A percentile compares a stretch with the other conserved stretches of the same genome.
Evolutionary conservation across 1,140 invertebrate genomes (phyloP).

Genomic region (Cotesia chilonis): DNA sequence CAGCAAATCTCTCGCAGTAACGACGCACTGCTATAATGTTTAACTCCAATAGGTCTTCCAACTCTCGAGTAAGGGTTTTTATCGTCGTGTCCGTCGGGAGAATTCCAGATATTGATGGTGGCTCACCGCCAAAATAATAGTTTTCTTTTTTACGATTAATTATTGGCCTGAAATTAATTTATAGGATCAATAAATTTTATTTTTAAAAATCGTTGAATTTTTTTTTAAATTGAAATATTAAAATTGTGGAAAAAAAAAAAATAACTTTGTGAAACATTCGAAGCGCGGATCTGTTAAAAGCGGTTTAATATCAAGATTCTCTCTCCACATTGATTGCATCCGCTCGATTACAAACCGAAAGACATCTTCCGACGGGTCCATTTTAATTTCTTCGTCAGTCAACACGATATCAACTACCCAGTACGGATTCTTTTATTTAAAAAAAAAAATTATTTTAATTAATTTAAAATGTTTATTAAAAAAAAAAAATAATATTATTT

Average conservation of each 20-base stretch:
- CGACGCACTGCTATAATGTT: slow-evolving; percentile 71
- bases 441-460: slow-evolving; percentile 19
- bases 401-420: slow-evolving; percentile 69
- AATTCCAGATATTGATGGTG: slow-evolving; percentile 72
- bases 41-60: slow-evolving; percentile 67
- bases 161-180: slow-evolving; percentile 69
- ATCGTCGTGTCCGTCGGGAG: slow-evolving; percentile 73
- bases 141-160: slow-evolving; percentile 77
- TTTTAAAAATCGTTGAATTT: too few relatives aligned
- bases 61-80: slow-evolving; percentile 63
- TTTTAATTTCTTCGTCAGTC: slow-evolving; percentile 59
- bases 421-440: slow-evolving; percentile 63
- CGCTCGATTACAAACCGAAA: slow-evolving; percentile 66
- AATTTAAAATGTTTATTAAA: too few relatives aligned
- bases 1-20: slow-evolving; percentile 75
- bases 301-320: slow-evolving; percentile 69
- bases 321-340: slow-evolving; percentile 70
- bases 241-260: slow-evolving; percentile 42
- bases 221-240: too few relatives aligned
- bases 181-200: slow-evolving; percentile 9
- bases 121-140: slow-evolving; percentile 72
- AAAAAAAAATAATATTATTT: slow-evolving; percentile 15
- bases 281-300: slow-evolving; percentile 68
- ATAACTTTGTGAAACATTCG: slow-evolving; percentile 65
- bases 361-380: slow-evolving; percentile 69